Evolutionary conservation across 2,888 invertebrate species (phyloP), one percentile per base, ranked within the genome.

Genomic region (Enchytraeus crypticus): DNA sequence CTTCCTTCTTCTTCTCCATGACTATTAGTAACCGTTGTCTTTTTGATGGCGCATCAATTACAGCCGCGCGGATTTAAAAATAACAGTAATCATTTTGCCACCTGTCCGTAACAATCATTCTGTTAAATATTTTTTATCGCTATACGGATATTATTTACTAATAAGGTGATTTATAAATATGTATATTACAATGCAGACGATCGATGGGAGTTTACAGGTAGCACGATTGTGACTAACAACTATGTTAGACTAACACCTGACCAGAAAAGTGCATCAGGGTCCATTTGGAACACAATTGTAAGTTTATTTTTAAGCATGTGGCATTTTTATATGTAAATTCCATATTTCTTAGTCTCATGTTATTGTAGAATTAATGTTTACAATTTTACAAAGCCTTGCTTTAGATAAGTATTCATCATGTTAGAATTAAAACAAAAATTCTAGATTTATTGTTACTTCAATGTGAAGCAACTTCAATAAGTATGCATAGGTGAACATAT

Each of bases 201-300:
- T 29, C 57, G 66, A 29, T 98, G 98, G 98, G 95, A 98, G 80
- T 92, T 97, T 79, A 82, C 86, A 76, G 98, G 97, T 62, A 88
- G 86, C 76, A 95, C 97, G n/a, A 90, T 99, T 82, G 89, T 98
- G 23, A 95, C 96, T 11, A 87, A 88, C 73, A 90, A 90, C 82
- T 92, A 92, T 77, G 88, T 98, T 71, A 85, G 96, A 70, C 82
- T 99, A 69, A 98, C 97, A 4, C 86, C 91, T 2, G 96, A 98
- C 79, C 80, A 86, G 64, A 95, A 96, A 78, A 93, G 96, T 65
- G 88, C 87, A 80, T 85, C 86, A 69, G 98, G 98, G 51, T 89
- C 90, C 46, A 82, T 98, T 71, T 98, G 97, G 97, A 77, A 76
- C 63, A 75, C 66, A 63, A 84, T 87, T 77, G 96, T 95, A 83